Evolutionary conservation across 1,140 invertebrate genomes (phyloP), one percentile per base, ranked within the genome.

Genomic region (Halyomorpha halys): DNA sequence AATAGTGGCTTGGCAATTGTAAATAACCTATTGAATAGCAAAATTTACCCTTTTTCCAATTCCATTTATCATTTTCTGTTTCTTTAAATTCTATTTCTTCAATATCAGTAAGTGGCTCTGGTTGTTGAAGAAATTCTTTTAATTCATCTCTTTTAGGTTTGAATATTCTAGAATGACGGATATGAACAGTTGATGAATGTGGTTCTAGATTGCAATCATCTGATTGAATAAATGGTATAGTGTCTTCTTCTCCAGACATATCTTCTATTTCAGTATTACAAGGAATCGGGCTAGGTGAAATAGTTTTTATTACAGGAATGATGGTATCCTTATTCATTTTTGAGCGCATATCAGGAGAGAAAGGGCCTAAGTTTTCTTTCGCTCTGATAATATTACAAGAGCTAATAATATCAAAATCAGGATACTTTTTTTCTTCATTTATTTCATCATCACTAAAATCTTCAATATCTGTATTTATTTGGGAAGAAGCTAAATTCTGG

Each of bases 201-300:
- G 49, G 67, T 61, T 56, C 74, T 73, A 16, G 76, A 67, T 64
- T 75, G 71, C 25, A 64, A 30, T 27, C 23, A 25, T 30, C 30
- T 18, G 59, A 18, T 30, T 3, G 27, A 30, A 14, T 9, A 30
- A 30, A 16, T 13, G 14, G 8, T 18, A 5, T 14, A 44, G 11
- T 9, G 3, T 59, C 63, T 63, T 63, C 62, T 19, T 79, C 78
- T 61, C 74, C 76, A 8, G 80, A 81, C 21, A 81, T 67, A 59
- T 82, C 79, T 72, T 82, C 81, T 13, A 74, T 72, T 66, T 82
- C 80, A 3, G 79, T 81, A 15, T 72, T 47, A 23, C n/a, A 25
- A 59, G 21, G 23, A 25, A 64, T 21, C 15, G 68, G 69, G 56
- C 59, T 68, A 9, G 69, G 66, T 14, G 68, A 67, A 30, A 67